These are phyloP conservation scores for Manis crassicaudata DNA, from an alignment of 2,797 vertebrate species.

Conservation along the genomic window DNA sequence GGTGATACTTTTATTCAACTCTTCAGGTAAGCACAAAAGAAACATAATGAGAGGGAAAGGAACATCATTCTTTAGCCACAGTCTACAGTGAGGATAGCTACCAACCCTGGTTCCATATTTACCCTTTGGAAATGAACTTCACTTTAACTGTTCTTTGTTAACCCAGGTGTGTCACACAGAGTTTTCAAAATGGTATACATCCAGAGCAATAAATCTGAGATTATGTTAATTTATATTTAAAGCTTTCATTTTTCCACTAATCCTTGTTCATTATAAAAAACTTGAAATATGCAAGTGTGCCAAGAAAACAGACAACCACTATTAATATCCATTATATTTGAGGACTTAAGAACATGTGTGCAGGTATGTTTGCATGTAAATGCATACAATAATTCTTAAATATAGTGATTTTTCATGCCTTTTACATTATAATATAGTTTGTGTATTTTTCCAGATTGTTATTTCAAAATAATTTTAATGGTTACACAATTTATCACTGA, in stretches of 20 bases:
- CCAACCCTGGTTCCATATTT: not conserved
- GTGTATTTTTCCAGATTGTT: conserved; percentile 2
- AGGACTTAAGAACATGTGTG: not conserved
- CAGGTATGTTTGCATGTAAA: not conserved
- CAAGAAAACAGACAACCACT: not conserved
- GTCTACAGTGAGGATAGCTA: not conserved
- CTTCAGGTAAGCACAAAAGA: not conserved
- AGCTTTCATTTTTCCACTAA: conserved; percentile 24
- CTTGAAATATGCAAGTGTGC: not conserved
- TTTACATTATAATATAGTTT: not conserved
- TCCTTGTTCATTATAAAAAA: not conserved
- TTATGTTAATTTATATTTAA: not conserved
- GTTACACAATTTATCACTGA: not conserved
- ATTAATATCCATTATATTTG: not conserved
- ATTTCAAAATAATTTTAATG: conserved; percentile 10
- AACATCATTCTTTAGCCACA: not conserved
- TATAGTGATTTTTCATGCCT: not conserved
- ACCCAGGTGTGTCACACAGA: not conserved
- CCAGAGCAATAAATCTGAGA: not conserved
- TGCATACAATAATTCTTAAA: not conserved
- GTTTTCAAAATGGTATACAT: not conserved
- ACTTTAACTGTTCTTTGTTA: not conserved
- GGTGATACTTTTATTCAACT: not conserved
- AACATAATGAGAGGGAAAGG: not conserved
- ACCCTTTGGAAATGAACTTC: not conserved